Evolutionary conservation across 2,888 invertebrate species (phyloP).

Genomic region (Caradrina kadenii): DNA sequence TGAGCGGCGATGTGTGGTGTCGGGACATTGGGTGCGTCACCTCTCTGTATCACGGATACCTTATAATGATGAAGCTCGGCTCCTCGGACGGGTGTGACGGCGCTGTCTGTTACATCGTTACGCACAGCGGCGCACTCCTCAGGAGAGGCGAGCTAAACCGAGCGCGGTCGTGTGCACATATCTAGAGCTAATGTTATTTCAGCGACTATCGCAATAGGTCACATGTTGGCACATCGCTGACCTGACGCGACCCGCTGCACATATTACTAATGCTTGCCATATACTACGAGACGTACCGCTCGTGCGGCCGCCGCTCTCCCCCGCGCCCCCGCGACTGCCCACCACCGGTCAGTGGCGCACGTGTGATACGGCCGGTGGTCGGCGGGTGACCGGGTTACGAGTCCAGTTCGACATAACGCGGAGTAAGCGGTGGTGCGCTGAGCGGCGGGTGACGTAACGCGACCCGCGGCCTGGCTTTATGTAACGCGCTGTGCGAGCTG

Average conservation of each 20-base stretch:
- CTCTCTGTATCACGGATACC: background rate
- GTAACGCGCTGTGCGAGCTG: constrained; percentile 31
- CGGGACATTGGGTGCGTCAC: constrained; percentile 12
- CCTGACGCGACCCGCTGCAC: constrained; percentile 32
- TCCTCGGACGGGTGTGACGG: background rate
- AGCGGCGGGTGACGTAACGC: constrained; percentile 42
- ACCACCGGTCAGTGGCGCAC: background rate
- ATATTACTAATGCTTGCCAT: constrained; percentile 37
- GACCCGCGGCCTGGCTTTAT: constrained; percentile 30
- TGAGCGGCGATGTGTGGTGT: too few species aligned
- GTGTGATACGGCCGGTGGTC: constrained; percentile 8
- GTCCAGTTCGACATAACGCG: constrained; percentile 19
- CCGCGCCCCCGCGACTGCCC: background rate
- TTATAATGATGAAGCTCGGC: background rate
- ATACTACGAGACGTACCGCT: constrained; percentile 14
- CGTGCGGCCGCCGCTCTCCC: background rate
- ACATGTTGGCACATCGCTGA: constrained; percentile 28
- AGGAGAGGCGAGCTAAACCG: constrained; percentile 3
- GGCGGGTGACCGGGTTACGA: constrained; percentile 34
- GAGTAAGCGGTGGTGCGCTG: constrained; percentile 1
- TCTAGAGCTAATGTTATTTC: background rate
- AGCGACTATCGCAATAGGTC: constrained; percentile 40
- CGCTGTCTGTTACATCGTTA: background rate
- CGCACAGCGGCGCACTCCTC: background rate
- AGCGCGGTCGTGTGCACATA: background rate